A percentile compares a stretch with the other conserved stretches of the same genome.
phyloP scores from a whole-genome alignment of 2,888 invertebrate species.

The Protodeltote pygarga region DNA sequence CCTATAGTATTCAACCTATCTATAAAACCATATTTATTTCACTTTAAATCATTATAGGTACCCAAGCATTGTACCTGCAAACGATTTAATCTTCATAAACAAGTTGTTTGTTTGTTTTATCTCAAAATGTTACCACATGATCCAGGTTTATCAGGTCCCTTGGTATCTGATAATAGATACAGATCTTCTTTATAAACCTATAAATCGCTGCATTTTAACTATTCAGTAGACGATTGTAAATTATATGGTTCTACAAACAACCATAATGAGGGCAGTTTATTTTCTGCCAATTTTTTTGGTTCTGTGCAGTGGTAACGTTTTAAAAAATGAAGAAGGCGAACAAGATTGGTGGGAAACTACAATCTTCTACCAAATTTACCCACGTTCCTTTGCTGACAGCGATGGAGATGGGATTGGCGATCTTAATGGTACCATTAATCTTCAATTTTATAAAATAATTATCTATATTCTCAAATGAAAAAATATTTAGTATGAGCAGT shows the following conservation, averaged over 20 bases:
- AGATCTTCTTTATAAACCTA: conserved; percentile 50
- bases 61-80: neutral
- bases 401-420: conserved; percentile 91
- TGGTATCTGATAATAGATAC: conserved; percentile 28
- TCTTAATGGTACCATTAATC: conserved; percentile 71
- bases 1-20: too few relatives aligned
- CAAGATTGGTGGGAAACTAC: conserved; percentile 92
- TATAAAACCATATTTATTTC: too few relatives aligned
- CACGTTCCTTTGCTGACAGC: conserved; percentile 92
- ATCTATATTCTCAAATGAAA: too few relatives aligned
- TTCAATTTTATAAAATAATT: too few relatives aligned
- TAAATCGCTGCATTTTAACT: conserved; percentile 43
- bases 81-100: neutral
- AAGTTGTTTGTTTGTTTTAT: conserved; percentile 16
- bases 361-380: conserved; percentile 93
- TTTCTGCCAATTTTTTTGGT: conserved; percentile 60
- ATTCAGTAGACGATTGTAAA: conserved; percentile 20
- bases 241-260: neutral
- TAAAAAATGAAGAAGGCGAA: conserved; percentile 54
- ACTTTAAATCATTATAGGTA: neutral
- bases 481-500: too few relatives aligned
- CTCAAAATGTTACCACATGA: conserved; percentile 11
- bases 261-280: conserved; percentile 61
- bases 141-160: conserved; percentile 49
- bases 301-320: conserved; percentile 53